phyloP scores from a whole-genome alignment of 2,113 vertebrate genomes.

The Strix uralensis region DNA sequence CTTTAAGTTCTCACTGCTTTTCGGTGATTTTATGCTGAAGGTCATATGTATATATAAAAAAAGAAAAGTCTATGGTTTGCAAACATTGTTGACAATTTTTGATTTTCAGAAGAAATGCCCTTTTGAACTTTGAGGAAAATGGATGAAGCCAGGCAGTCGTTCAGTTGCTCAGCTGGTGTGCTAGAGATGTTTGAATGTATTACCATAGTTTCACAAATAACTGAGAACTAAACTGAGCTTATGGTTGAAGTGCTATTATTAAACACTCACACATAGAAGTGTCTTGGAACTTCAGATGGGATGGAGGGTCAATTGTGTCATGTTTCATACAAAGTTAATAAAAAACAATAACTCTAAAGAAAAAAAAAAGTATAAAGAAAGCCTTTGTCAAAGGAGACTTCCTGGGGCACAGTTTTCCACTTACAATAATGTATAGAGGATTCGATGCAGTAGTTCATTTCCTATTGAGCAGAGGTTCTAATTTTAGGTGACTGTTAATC shows the following conservation, averaged over 20 bases:
- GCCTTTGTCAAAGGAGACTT: not conserved
- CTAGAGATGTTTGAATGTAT: not conserved
- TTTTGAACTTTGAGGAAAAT: not conserved
- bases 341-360: not conserved
- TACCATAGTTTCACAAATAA: not conserved
- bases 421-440: not conserved
- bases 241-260: not conserved
- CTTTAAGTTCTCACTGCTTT: not conserved
- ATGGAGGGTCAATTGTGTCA: not conserved
- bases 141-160: not conserved
- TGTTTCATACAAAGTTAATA: not conserved
- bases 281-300: not conserved
- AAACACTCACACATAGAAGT: not conserved
- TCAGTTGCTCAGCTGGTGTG: not conserved
- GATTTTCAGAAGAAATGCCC: not conserved
- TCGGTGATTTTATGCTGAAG: not conserved
- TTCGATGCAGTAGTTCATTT: not conserved
- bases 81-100: not conserved
- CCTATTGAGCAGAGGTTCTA: not conserved
- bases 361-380: not conserved
- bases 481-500: not conserved
- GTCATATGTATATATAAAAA: not conserved
- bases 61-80: not conserved
- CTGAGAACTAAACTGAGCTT: not conserved
- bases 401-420: not conserved